These are phyloP conservation scores for Cremastinae sp. DNA, from an alignment of 2,888 invertebrate species.

Conservation along the genomic window DNA sequence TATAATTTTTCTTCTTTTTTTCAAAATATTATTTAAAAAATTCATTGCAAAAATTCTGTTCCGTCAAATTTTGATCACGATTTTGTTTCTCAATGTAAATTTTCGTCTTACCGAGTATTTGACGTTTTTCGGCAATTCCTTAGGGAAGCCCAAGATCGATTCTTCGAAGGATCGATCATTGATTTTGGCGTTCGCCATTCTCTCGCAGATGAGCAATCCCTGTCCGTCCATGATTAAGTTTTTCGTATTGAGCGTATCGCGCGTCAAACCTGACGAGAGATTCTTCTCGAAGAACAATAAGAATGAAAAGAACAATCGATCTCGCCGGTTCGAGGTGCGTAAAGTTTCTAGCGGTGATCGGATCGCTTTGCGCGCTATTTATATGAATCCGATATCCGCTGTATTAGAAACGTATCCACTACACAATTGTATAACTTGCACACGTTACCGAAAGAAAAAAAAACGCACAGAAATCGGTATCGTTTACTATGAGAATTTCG, in stretches of 20 bases:
- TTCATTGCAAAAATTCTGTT: not conserved
- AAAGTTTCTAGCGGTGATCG: slow-evolving; percentile 38
- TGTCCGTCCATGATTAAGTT: slow-evolving; percentile 36
- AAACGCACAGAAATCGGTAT: too few species aligned
- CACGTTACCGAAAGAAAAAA: too few species aligned
- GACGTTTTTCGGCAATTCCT: slow-evolving; percentile 70
- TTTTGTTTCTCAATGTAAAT: not conserved
- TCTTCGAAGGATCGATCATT: slow-evolving; percentile 63
- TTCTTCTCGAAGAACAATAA: not conserved
- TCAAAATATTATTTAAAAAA: too few species aligned
- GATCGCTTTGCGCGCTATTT: slow-evolving; percentile 42
- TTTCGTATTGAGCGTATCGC: not conserved
- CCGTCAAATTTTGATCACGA: not conserved
- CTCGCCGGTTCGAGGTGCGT: slow-evolving; percentile 23
- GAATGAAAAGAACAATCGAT: slow-evolving; percentile 9
- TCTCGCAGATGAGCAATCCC: slow-evolving; percentile 50
- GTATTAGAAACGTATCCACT: not conserved
- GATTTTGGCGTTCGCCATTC: slow-evolving; percentile 57
- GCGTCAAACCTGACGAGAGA: not conserved
- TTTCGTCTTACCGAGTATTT: slow-evolving; percentile 75
- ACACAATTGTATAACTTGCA: slow-evolving; percentile 1
- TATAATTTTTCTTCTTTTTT: too few species aligned
- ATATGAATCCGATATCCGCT: slow-evolving; percentile 24
- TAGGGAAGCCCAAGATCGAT: slow-evolving; percentile 68
- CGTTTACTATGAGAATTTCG: too few species aligned